Percentiles rank a stretch among this genome's conserved stretches.
phyloP scores from a whole-genome alignment of 2,888 invertebrate species.

The Trissolcus japonicus region DNA sequence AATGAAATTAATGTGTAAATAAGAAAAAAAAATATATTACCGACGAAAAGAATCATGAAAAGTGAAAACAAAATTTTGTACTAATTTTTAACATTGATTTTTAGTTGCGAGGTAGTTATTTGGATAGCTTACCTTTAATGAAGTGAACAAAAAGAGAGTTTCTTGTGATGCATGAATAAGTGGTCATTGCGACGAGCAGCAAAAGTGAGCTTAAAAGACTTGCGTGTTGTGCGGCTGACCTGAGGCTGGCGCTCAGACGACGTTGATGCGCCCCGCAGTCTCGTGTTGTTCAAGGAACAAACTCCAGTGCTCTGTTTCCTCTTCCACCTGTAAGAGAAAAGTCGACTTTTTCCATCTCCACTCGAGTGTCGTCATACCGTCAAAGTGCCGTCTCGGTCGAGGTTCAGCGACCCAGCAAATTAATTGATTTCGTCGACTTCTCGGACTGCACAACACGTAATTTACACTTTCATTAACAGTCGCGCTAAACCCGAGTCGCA shows the following conservation, averaged over 20 bases:
- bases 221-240: constrained; percentile 57
- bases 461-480: constrained; percentile 36
- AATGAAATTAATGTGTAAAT: too few relatives aligned
- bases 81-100: too few relatives aligned
- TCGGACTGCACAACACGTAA: constrained; percentile 17
- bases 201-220: constrained; percentile 56
- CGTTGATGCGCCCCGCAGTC: constrained; percentile 57
- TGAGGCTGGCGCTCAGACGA: constrained; percentile 54
- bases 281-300: constrained; percentile 58
- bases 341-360: constrained; percentile 46
- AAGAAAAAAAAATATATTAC: too few relatives aligned
- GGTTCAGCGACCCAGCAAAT: constrained; percentile 48
- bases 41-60: too few relatives aligned
- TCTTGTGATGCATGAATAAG: constrained; percentile 34
- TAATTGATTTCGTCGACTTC: constrained; percentile 46
- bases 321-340: constrained; percentile 52
- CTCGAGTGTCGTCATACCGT: constrained; percentile 43
- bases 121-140: constrained; percentile 18
- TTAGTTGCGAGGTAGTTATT: too few relatives aligned
- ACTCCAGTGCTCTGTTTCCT: constrained; percentile 56
- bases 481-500: not conserved
- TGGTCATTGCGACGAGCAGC: constrained; percentile 50
- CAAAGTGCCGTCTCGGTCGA: constrained; percentile 46
- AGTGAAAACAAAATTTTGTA: too few relatives aligned
- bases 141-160: constrained; percentile 28